Evolutionary conservation across 2,888 invertebrate species (phyloP), one percentile per base, ranked within the genome.

Genomic region (Aleiodes alternator): DNA sequence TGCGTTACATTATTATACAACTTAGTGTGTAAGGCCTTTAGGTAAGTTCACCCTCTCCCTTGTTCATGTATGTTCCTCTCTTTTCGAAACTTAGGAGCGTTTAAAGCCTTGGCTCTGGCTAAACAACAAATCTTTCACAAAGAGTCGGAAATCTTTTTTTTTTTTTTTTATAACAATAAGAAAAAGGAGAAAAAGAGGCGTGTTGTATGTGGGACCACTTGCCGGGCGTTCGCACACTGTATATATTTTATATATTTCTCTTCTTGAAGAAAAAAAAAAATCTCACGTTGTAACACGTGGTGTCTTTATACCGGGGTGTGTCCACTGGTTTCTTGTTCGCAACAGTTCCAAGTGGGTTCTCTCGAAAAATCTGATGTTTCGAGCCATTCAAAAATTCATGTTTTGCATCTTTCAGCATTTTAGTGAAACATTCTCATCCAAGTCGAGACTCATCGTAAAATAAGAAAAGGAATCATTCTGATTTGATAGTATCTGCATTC

Each of bases 1-100:
- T 86, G 88, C 86, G 87, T 88, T 86, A 87, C 87, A 87, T 87
- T 87, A 87, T 87, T 87, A 86, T 85, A 86, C 86, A 86, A 86
- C 84, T 73, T 69, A 23, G 23, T 23, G 70, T 78, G 72, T 78
- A 77, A 23, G 23, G 81, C 80, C 80, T 81, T 81, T 61, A 78
- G 68, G 55, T 64, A 70, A 34, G 55, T 59, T 78, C 72, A 23
- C 69, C 61, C 38, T 48, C 56, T 14, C 59, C 57, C 61, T 29
- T 34, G 50, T 12, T 53, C 57, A 53, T 75, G 64, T 34, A 23
- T 68, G 64, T 76, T 56, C 29, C 72, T 57, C 64, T 71, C 51
- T 69, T 48, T 23, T 51, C 57, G 69, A 23, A 69, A 64, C 55
- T 56, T 72, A 72, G 69, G 72, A 57, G 51, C 29, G 38, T 66